Base-by-base conservation (phyloP, 2,888 invertebrate genomes). In the Nomada fucata region DNA sequence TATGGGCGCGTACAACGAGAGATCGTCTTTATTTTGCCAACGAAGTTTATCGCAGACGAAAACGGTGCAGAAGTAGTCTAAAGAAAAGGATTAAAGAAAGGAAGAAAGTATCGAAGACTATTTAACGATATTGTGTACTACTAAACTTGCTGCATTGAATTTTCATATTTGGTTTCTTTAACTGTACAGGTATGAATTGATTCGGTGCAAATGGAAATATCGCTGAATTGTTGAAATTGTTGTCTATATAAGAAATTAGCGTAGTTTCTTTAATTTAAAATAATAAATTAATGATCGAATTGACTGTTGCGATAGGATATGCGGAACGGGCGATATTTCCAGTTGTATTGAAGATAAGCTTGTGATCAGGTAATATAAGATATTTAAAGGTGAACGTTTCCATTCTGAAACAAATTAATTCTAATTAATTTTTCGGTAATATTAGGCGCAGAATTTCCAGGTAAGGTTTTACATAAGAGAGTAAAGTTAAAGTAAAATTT, bases 311-410 rank as follows among this genome's bases (percentile, higher is more conserved):
- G 15, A 47, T 42, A 15, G 13, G 15, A 70, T 23, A 36, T 29
- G 68, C 18, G 52, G 10, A 47, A 47, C n/a, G 42, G 26, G 74
- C 79, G 81, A 76, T 83, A 80, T 85, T 85, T 86, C 74, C 70
- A 80, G 23, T 78, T 78, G 85, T 69, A 77, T 71, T 47, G 11
- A 72, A 69, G 75, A 59, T 64, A 76, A 76, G 85, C 83, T 79
- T 83, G 85, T 83, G 85, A 86, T 86, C 85, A 85, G 86, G 86
- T 86, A 86, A 83, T 72, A 64, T 79, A 77, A 81, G 72, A 83
- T 79, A 76, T 57, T 68, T 68, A 74, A 73, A 74, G 23, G 57
- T 76, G 64, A 71, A 36, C 44, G 47, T 72, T 73, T 76, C 53
- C 65, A 76, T 76, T 65, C 52, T 15, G 72, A 71, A 73, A 47